Conservation (phyloP, 2,113 vertebrate species). For the Anolis carolinensis region DNA sequence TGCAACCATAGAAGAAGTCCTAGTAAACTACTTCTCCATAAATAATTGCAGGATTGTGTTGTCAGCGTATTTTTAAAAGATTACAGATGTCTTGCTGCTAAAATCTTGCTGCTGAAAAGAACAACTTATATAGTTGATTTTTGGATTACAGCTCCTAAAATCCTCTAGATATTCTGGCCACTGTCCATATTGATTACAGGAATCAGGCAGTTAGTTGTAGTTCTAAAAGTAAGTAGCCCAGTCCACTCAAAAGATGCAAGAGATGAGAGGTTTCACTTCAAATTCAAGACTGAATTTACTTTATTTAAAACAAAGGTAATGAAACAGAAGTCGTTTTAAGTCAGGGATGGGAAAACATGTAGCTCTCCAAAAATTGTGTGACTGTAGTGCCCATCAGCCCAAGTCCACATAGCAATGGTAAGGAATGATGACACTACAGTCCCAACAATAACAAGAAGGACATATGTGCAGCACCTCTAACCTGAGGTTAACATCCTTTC, state of each 20-base stretch:
- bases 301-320: not conserved
- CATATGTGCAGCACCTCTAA: too few relatives aligned
- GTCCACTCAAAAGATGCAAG: not conserved
- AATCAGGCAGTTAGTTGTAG: too few relatives aligned
- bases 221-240: not conserved
- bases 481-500: not conserved
- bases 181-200: too few relatives aligned
- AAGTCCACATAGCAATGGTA: not conserved
- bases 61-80: not conserved
- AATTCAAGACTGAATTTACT: not conserved
- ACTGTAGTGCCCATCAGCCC: not conserved
- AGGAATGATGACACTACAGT: not conserved
- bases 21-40: not conserved
- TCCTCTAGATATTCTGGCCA: too few relatives aligned
- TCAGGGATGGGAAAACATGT: not conserved
- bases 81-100: conserved; percentile 25
- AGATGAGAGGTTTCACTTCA: not conserved
- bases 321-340: not conserved
- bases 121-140: too few relatives aligned
- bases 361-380: not conserved
- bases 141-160: too few relatives aligned
- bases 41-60: not conserved
- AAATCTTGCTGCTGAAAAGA: too few relatives aligned
- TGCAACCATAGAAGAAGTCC: not conserved
- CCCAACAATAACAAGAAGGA: too few relatives aligned